Conservation (phyloP, 1,140 invertebrate genomes). For the Ylistrum balloti region DNA sequence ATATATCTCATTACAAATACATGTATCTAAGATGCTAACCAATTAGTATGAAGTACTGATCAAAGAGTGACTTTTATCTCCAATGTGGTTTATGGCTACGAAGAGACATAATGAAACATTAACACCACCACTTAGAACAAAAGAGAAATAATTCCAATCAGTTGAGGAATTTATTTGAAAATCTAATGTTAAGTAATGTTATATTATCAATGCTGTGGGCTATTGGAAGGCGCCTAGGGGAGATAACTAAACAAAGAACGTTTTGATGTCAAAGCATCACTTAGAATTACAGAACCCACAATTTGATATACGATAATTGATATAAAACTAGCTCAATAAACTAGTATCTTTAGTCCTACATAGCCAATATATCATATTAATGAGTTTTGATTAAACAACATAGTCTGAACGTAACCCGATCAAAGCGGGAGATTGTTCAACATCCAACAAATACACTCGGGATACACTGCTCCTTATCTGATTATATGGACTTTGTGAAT, state of each 20-base stretch:
- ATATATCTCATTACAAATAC: no score
- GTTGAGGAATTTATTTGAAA: not conserved
- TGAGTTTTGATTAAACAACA: not conserved
- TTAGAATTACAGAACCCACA: not conserved
- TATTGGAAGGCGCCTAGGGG: not conserved
- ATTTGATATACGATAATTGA: not conserved
- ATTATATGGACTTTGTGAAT: not conserved
- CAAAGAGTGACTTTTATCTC: no score
- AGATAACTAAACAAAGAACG: not conserved
- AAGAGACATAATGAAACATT: no score
- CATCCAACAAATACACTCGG: not conserved
- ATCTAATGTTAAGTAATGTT: not conserved
- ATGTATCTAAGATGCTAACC: no score
- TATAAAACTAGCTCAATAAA: not conserved
- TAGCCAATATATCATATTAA: not conserved
- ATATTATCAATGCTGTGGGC: not conserved
- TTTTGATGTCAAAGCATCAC: not conserved
- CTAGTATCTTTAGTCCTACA: not conserved
- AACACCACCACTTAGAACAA: no score
- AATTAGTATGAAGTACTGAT: no score
- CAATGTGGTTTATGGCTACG: no score
- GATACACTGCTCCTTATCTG: not conserved
- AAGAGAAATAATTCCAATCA: no score
- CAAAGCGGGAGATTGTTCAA: not conserved
- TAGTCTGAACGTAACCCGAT: not conserved